Conservation (phyloP, 2,888 invertebrate species). For the Crepidodera aurea region DNA sequence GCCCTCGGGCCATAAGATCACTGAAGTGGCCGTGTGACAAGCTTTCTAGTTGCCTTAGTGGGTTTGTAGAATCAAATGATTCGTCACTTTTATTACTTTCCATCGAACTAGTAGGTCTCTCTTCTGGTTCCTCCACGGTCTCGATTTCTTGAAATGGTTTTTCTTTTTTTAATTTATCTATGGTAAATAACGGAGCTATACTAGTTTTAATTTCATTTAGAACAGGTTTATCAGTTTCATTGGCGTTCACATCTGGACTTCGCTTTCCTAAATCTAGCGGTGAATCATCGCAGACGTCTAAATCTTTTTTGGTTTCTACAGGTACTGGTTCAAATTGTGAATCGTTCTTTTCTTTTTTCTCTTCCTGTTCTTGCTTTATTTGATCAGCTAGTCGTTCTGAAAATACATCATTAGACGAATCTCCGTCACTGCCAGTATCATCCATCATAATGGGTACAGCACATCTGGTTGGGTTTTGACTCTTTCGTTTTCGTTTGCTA, state of each 20-base stretch:
- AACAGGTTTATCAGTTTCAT: conserved; percentile 56
- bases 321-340: conserved; percentile 40
- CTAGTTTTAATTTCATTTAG: conserved; percentile 59
- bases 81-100: conserved; percentile 68
- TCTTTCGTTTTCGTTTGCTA: conserved; percentile 86
- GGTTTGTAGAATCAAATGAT: conserved; percentile 72
- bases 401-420: conserved; percentile 67
- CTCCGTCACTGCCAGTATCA: conserved; percentile 67
- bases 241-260: conserved; percentile 60
- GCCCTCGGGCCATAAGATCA: conserved; percentile 61
- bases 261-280: conserved; percentile 62
- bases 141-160: conserved; percentile 53
- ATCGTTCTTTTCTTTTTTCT: conserved; percentile 38
- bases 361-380: conserved; percentile 41
- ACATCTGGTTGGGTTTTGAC: conserved; percentile 85
- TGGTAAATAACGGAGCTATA: conserved; percentile 58
- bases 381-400: conserved; percentile 49
- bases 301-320: conserved; percentile 41
- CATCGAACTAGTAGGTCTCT: conserved; percentile 64
- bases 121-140: conserved; percentile 58
- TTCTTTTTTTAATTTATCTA: conserved; percentile 60
- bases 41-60: conserved; percentile 79
- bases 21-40: conserved; percentile 81
- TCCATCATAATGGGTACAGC: conserved; percentile 68
- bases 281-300: conserved; percentile 51